Percentiles rank a stretch among this genome's conserved stretches.
These are phyloP conservation scores for Potamilus streckersoni DNA, from an alignment of 1,140 invertebrate genomes.

Conservation along the genomic window DNA sequence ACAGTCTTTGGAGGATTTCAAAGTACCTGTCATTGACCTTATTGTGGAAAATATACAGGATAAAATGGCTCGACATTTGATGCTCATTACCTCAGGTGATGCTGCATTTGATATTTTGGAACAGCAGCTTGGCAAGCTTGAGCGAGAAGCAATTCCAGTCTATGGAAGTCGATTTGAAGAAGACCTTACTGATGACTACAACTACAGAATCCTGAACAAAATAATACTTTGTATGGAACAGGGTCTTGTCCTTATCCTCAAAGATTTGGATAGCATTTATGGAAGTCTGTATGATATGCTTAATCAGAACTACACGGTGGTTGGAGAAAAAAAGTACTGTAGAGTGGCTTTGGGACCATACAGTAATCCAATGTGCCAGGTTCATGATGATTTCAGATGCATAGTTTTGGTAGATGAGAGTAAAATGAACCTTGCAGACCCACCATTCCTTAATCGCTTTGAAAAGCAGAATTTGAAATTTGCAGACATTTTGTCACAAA, in stretches of 20 bases:
- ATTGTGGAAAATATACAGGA: conserved; percentile 42
- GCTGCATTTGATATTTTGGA: conserved; percentile 38
- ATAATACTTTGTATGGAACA: conserved; percentile 61
- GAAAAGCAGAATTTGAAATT: conserved; percentile 51
- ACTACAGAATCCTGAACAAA: conserved; percentile 48
- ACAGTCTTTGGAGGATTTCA: neutral
- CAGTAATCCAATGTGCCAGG: conserved; percentile 56
- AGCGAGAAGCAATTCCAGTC: conserved; percentile 30
- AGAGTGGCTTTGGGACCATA: conserved; percentile 50
- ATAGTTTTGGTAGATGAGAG: conserved; percentile 51
- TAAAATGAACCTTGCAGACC: conserved; percentile 46
- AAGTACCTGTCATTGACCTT: conserved; percentile 23
- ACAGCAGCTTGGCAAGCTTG: conserved; percentile 21
- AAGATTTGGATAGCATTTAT: conserved; percentile 55
- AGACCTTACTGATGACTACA: conserved; percentile 49
- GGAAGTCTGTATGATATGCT: conserved; percentile 59
- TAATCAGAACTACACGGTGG: conserved; percentile 55
- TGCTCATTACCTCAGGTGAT: conserved; percentile 44
- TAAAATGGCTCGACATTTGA: conserved; percentile 35
- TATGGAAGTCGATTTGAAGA: conserved; percentile 56
- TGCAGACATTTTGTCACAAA: conserved; percentile 24
- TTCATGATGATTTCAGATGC: conserved; percentile 50
- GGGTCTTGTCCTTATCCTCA: conserved; percentile 48
- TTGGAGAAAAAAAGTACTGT: conserved; percentile 51
- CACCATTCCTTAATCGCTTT: conserved; percentile 56